These are phyloP conservation scores for Diaperis boleti DNA, from an alignment of 2,888 invertebrate species.

Conservation along the genomic window DNA sequence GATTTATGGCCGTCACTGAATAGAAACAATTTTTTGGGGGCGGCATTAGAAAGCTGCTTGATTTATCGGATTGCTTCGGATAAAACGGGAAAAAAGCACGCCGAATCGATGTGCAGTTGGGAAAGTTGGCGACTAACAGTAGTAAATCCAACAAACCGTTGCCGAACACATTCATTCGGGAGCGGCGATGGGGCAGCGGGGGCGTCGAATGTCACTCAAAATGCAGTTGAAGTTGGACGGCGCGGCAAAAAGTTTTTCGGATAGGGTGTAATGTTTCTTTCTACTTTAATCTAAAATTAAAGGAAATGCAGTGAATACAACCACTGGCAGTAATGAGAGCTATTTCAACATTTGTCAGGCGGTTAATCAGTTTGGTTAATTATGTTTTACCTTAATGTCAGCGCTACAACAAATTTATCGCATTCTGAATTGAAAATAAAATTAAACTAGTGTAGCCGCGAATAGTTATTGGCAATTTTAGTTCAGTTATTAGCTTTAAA, in stretches of 20 bases:
- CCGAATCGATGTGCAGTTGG: conserved; percentile 38
- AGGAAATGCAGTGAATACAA: too few relatives aligned
- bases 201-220: conserved; percentile 38
- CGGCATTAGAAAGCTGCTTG: conserved; percentile 31
- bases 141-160: conserved; percentile 42
- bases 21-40: conserved; percentile 31
- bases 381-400: too few relatives aligned
- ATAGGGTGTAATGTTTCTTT: too few relatives aligned
- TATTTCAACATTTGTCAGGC: too few relatives aligned
- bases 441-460: too few relatives aligned
- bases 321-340: too few relatives aligned
- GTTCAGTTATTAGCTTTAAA: too few relatives aligned
- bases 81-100: conserved; percentile 37
- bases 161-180: conserved; percentile 41
- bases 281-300: too few relatives aligned
- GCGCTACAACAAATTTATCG: too few relatives aligned
- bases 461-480: too few relatives aligned
- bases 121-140: conserved; percentile 40
- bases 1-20: conserved; percentile 24
- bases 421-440: too few relatives aligned
- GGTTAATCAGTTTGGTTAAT: neutral
- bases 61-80: conserved; percentile 35
- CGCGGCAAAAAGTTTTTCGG: too few relatives aligned
- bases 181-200: conserved; percentile 11
- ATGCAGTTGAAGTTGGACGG: conserved; percentile 37